phyloP scores from a whole-genome alignment of 2,797 vertebrate species.

The Rachycentron canadum region DNA sequence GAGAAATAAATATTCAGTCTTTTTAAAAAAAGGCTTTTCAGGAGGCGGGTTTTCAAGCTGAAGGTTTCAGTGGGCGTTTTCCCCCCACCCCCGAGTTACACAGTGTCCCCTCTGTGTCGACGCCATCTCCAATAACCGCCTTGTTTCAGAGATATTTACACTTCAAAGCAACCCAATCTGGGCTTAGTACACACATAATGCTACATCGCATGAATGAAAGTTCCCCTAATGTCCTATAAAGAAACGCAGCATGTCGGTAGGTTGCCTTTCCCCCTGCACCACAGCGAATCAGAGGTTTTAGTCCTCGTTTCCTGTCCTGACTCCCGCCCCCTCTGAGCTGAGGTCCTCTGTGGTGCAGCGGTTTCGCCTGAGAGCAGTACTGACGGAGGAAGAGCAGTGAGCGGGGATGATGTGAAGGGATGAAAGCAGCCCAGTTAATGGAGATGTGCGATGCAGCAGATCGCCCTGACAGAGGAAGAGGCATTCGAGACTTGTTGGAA shows the following conservation, averaged over 20 bases:
- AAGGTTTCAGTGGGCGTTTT: slow-evolving; percentile 45
- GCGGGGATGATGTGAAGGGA: slow-evolving; percentile 24
- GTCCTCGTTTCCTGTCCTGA: slow-evolving; percentile 59
- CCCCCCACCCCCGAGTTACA: slow-evolving; percentile 28
- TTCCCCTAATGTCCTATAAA: slow-evolving; percentile 78
- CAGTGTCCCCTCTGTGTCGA: slow-evolving; percentile 8
- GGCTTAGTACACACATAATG: slow-evolving; percentile 85
- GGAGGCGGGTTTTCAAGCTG: slow-evolving; percentile 54
- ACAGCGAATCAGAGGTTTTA: slow-evolving; percentile 17
- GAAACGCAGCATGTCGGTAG: slow-evolving; percentile 77
- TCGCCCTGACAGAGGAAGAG: slow-evolving; percentile 3
- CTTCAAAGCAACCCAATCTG: slow-evolving; percentile 87
- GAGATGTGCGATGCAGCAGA: neutral
- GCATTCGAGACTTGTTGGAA: neutral
- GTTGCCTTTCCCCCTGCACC: slow-evolving; percentile 41
- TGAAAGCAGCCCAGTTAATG: slow-evolving; percentile 32
- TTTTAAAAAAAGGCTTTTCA: slow-evolving; percentile 73
- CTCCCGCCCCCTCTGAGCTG: slow-evolving; percentile 54
- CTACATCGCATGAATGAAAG: slow-evolving; percentile 92
- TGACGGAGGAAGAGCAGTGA: slow-evolving; percentile 60
- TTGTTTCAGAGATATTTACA: slow-evolving; percentile 90
- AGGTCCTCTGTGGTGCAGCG: slow-evolving; percentile 56
- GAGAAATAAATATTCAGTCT: slow-evolving; percentile 82
- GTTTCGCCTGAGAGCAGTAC: slow-evolving; percentile 66
- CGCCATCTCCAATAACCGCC: slow-evolving; percentile 39